phyloP scores from a whole-genome alignment of 2,888 invertebrate genomes.

The Cheilosia impressa region DNA sequence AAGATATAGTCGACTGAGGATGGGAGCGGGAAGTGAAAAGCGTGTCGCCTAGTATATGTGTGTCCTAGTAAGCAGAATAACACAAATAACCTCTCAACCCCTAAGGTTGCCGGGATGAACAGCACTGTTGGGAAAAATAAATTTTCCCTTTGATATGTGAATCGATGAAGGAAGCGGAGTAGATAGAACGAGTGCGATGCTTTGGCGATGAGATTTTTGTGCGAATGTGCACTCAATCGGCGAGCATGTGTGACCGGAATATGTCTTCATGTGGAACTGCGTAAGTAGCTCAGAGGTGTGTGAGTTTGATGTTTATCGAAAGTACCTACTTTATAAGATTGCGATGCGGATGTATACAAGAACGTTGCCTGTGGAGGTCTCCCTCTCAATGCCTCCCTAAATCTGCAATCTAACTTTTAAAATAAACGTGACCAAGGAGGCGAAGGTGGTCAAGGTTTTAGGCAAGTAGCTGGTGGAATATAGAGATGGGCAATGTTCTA shows the following conservation, averaged over 20 bases:
- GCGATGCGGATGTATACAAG: not conserved
- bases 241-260: not conserved
- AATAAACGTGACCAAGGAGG: too few species aligned
- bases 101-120: constrained; percentile 24
- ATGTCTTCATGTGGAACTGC: not conserved
- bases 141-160: constrained; percentile 13
- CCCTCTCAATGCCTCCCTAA: not conserved
- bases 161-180: constrained; percentile 12
- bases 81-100: constrained; percentile 44
- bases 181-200: constrained; percentile 6
- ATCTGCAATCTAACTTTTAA: not conserved
- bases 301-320: constrained; percentile 19
- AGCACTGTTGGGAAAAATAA: constrained; percentile 44
- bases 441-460: not conserved
- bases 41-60: too few species aligned
- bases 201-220: not conserved
- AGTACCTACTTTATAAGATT: constrained; percentile 8
- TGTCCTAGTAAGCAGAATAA: not conserved
- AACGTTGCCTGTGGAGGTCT: not conserved
- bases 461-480: too few species aligned
- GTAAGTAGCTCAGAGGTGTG: not conserved
- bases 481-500: too few species aligned
- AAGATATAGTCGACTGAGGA: not conserved
- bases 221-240: not conserved
- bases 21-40: constrained; percentile 1